Percentiles rank a stretch among this genome's conserved stretches.
phyloP scores from a whole-genome alignment of 2,888 invertebrate genomes.

The Diachrysia chrysitis region DNA sequence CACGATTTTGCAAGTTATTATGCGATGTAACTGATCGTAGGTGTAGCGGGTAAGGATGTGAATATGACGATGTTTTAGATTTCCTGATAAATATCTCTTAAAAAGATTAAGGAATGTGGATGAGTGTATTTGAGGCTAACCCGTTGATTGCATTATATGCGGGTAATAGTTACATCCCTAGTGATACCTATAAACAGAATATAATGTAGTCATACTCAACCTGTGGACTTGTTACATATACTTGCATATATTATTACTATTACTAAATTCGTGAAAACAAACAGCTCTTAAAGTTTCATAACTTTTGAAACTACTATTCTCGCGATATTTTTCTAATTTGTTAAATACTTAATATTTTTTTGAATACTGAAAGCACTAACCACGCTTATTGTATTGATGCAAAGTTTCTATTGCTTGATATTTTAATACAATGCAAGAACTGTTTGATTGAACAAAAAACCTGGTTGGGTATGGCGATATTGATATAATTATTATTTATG shows the following conservation, averaged over 20 bases:
- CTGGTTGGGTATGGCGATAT: background rate
- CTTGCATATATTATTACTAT: background rate
- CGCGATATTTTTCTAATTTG: too few species aligned
- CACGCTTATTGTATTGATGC: too few species aligned
- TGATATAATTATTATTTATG: background rate
- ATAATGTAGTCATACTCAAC: slow-evolving; percentile 2
- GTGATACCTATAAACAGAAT: background rate
- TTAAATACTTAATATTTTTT: too few species aligned
- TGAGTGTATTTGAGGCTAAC: background rate
- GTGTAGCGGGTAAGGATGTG: slow-evolving; percentile 4
- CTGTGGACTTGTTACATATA: background rate
- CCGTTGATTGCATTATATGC: background rate
- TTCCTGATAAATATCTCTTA: background rate
- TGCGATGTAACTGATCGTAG: slow-evolving; percentile 6
- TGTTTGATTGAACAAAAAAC: too few species aligned
- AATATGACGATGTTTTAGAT: background rate
- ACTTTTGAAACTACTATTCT: background rate
- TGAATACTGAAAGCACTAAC: too few species aligned
- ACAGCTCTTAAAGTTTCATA: background rate
- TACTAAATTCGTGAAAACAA: background rate
- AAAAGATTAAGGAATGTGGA: background rate
- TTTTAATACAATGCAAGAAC: too few species aligned
- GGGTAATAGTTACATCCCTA: background rate
- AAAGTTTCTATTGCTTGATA: too few species aligned
- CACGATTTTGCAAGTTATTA: slow-evolving; percentile 14